Evolutionary conservation across 2,797 vertebrate genomes (phyloP).

Genomic region (Champsocephalus esox): DNA sequence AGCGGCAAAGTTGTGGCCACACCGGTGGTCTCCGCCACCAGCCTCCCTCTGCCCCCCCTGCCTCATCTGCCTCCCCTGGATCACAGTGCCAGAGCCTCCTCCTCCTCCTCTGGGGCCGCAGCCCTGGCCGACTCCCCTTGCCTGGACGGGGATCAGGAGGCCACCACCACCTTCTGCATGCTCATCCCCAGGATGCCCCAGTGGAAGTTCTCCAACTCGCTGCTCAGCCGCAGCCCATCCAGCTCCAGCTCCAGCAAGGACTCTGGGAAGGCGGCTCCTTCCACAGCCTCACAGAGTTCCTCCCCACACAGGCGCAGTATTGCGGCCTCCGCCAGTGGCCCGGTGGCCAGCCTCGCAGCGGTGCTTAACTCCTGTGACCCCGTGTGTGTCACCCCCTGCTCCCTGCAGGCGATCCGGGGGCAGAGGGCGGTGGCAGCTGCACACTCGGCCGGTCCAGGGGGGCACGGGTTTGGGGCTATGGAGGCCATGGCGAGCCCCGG

Average conservation of each 20-base stretch:
- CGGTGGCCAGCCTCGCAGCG: conserved; percentile 87
- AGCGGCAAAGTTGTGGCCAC: conserved; percentile 89
- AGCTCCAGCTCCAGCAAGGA: conserved; percentile 88
- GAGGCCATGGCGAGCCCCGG: conserved; percentile 74
- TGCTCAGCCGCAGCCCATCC: conserved; percentile 90
- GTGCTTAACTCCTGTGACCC: conserved; percentile 93
- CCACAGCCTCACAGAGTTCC: conserved; percentile 66
- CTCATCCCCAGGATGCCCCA: conserved; percentile 95
- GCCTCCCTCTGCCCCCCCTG: conserved; percentile 82
- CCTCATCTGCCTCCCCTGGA: conserved; percentile 82
- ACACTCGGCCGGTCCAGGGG: conserved; percentile 62
- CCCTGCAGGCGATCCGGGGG: conserved; percentile 87
- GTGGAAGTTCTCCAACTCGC: conserved; percentile 94
- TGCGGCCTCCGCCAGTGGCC: conserved; percentile 70
- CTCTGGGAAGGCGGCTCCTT: conserved; percentile 76
- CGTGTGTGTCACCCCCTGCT: conserved; percentile 91
- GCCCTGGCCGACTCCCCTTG: conserved; percentile 86
- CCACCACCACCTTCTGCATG: conserved; percentile 94
- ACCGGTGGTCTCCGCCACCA: conserved; percentile 77
- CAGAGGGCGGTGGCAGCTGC: conserved; percentile 77
- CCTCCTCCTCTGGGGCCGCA: conserved; percentile 70
- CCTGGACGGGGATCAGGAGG: conserved; percentile 90
- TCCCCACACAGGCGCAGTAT: conserved; percentile 66
- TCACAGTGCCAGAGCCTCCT: conserved; percentile 73
- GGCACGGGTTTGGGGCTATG: conserved; percentile 68